Percentiles rank a stretch among this genome's conserved stretches.
phyloP scores from a whole-genome alignment of 2,113 vertebrate species.

The Miniopterus natalensis region DNA sequence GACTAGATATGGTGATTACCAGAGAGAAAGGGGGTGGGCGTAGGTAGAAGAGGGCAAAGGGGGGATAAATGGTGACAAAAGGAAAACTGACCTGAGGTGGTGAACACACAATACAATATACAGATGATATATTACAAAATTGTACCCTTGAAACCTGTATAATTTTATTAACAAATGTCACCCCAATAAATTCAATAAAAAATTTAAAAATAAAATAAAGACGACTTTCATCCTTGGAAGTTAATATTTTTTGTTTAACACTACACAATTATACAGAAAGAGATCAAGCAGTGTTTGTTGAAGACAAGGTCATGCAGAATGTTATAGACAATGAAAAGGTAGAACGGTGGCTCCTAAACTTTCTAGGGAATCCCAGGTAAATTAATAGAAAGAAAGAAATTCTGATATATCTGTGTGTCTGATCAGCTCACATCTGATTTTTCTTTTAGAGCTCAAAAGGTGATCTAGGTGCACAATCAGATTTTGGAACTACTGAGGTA shows the following conservation, averaged over 20 bases:
- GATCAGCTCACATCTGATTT: background rate
- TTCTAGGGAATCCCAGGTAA: background rate
- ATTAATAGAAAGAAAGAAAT: background rate
- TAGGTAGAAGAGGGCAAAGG: background rate
- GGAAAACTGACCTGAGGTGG: background rate
- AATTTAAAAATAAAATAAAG: background rate
- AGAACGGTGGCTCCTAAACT: background rate
- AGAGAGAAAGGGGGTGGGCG: background rate
- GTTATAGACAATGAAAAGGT: background rate
- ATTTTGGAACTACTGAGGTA: background rate
- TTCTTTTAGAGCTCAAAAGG: background rate
- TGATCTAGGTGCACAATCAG: background rate
- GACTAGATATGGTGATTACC: background rate
- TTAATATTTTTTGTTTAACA: background rate
- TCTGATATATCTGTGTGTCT: background rate
- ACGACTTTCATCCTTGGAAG: background rate
- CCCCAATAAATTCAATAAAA: background rate
- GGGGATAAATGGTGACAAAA: background rate
- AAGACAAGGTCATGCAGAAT: background rate
- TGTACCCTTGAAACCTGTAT: background rate
- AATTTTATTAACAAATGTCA: background rate
- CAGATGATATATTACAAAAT: background rate
- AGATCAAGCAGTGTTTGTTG: background rate
- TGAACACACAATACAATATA: background rate
- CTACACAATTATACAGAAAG: background rate